phyloP scores from a whole-genome alignment of 2,888 invertebrate species.

The Lithosia quadra region DNA sequence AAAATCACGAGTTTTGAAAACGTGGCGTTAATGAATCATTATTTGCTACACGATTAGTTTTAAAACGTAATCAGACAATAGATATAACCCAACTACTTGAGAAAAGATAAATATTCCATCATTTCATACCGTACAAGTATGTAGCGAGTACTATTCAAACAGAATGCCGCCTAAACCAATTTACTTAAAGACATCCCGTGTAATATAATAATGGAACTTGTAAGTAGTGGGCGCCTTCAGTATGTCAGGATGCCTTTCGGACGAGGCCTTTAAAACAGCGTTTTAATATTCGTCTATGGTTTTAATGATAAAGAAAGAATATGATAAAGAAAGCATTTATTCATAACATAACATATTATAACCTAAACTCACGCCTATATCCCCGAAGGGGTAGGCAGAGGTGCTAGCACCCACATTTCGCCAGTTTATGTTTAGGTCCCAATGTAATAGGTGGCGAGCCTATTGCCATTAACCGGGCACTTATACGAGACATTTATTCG shows the following conservation, averaged over 20 bases:
- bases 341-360: background rate
- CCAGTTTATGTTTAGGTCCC: too few species aligned
- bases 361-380: too few species aligned
- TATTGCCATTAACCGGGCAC: too few species aligned
- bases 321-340: too few species aligned
- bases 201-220: conserved; percentile 45
- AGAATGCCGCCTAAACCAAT: conserved; percentile 39
- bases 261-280: conserved; percentile 27
- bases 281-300: too few species aligned
- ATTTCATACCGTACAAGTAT: background rate
- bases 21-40: too few species aligned
- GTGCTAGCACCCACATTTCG: too few species aligned
- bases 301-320: too few species aligned
- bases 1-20: too few species aligned
- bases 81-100: background rate
- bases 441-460: too few species aligned
- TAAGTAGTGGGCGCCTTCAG: conserved; percentile 29
- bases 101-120: background rate
- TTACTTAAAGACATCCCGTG: conserved; percentile 33
- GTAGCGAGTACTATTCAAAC: conserved; percentile 6
- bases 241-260: conserved; percentile 40
- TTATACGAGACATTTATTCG: too few species aligned
- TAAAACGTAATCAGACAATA: background rate
- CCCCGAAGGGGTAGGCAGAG: too few species aligned
- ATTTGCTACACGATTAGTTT: background rate